These are phyloP conservation scores for Thyatira batis DNA, from an alignment of 2,888 invertebrate genomes.

Conservation along the genomic window DNA sequence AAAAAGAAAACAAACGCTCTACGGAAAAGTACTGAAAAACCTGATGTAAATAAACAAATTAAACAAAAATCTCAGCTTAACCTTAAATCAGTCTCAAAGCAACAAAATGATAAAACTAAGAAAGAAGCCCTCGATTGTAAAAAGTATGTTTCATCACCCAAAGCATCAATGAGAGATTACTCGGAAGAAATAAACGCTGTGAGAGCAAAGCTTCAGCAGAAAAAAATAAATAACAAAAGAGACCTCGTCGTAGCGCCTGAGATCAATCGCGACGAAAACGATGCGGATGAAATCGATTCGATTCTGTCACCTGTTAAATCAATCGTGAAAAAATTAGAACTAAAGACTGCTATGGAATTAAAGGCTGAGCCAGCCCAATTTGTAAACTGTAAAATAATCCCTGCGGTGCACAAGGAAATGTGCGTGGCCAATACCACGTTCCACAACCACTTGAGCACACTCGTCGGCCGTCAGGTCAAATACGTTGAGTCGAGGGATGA, in stretches of 20 bases:
- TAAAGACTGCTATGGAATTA: slow-evolving; percentile 71
- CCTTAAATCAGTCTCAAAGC: slow-evolving; percentile 66
- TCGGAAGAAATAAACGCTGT: slow-evolving; percentile 77
- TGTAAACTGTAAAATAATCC: slow-evolving; percentile 73
- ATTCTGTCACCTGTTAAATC: slow-evolving; percentile 75
- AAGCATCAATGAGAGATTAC: slow-evolving; percentile 69
- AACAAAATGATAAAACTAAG: slow-evolving; percentile 66
- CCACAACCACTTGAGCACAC: slow-evolving; percentile 78
- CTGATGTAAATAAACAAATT: slow-evolving; percentile 66
- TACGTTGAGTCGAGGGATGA: slow-evolving; percentile 71
- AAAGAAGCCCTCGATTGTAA: slow-evolving; percentile 66
- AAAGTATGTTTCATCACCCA: slow-evolving; percentile 59
- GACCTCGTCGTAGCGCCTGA: slow-evolving; percentile 58
- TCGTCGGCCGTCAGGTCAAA: slow-evolving; percentile 76
- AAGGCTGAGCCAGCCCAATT: slow-evolving; percentile 67
- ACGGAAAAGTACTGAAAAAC: slow-evolving; percentile 64
- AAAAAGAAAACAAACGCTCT: slow-evolving; percentile 66
- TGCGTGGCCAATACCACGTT: slow-evolving; percentile 77
- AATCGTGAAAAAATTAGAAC: slow-evolving; percentile 77
- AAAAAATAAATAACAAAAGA: slow-evolving; percentile 71
- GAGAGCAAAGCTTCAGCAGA: slow-evolving; percentile 76
- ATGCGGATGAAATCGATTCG: slow-evolving; percentile 59
- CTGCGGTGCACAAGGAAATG: slow-evolving; percentile 72
- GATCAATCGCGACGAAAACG: slow-evolving; percentile 63
- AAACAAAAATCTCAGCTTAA: slow-evolving; percentile 76